Evolutionary conservation across 2,888 invertebrate species (phyloP), one percentile per base, ranked within the genome.

Genomic region (Ormyrus rosae): DNA sequence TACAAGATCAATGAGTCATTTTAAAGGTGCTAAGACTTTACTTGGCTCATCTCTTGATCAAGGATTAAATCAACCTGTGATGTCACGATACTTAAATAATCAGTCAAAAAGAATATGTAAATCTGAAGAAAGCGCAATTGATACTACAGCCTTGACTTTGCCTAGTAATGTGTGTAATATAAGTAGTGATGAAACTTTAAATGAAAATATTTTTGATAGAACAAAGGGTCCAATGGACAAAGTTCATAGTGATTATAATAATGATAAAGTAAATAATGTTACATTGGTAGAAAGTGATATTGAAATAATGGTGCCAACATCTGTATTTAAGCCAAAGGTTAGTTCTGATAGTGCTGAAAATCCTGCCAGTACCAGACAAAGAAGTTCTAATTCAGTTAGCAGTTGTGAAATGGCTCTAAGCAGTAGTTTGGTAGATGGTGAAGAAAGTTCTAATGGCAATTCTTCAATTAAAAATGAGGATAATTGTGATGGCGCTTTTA

Each of bases 351-450:
- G 83, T 55, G 82, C 85, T 5, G 87, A 87, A 48, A 85, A 86
- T 78, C 83, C 86, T 6, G 53, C 71, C 5, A 82, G 34, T 69
- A 77, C 83, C 0, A 85, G 90, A 58, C 88, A 90, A 67, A 85
- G 89, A 63, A 91, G 90, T 63, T 91, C 90, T 2, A 91, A 90
- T 83, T 91, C 91, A 34, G 87, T 91, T 81, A 90, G 90, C 73
- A 91, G 91, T 78, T 91, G 91, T 60, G 91, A 91, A 88, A 91
- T 90, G 90, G 91, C 91, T 65, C 83, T 91, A 19, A 87, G 87
- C 60, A 85, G 85, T 73, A 89, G 89, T 76, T 89, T 90, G 72
- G 84, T 86, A 19, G 90, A 90, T 53, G 88, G 84, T 3, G 88
- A 88, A 9, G 90, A 89, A 5, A 87, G 85, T 83, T 85, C 84